Conservation (phyloP, 2,888 invertebrate genomes). For the Diaphora mendica region DNA sequence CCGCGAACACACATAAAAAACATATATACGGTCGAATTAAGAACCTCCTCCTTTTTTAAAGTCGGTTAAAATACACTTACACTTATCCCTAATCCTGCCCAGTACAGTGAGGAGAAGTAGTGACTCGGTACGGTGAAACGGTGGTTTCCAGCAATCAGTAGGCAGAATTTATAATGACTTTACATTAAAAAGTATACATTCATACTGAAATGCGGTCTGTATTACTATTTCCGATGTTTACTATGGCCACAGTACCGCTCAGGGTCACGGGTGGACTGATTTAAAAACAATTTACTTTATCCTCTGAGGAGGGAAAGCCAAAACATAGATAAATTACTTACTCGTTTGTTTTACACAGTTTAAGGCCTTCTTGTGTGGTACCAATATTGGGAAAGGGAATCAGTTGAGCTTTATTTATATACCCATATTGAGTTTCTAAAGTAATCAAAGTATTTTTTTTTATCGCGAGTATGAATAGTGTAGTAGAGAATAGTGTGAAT, state of each 20-base stretch:
- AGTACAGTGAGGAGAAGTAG: not conserved
- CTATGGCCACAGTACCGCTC: not conserved
- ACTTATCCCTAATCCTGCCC: not conserved
- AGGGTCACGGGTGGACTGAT: not conserved
- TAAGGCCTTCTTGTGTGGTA: not conserved
- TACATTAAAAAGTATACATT: not conserved
- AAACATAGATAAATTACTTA: not conserved
- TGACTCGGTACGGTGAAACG: not conserved
- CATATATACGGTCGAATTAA: too few species aligned
- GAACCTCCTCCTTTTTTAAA: too few species aligned
- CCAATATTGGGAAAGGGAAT: not conserved
- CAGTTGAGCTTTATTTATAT: not conserved
- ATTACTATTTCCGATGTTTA: not conserved
- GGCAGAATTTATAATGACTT: not conserved
- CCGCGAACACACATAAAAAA: too few species aligned
- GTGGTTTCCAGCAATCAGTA: not conserved
- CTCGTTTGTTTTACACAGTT: not conserved
- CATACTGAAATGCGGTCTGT: not conserved
- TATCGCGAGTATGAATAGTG: too few species aligned
- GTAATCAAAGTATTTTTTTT: not conserved
- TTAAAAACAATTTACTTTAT: not conserved
- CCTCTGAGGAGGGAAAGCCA: not conserved
- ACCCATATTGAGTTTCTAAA: not conserved
- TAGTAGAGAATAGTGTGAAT: too few species aligned
- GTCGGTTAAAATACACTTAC: not conserved